A percentile compares a stretch with the other conserved stretches of the same genome.
Conservation (phyloP, 1,140 invertebrate genomes). For the Lycorma delicatula region DNA sequence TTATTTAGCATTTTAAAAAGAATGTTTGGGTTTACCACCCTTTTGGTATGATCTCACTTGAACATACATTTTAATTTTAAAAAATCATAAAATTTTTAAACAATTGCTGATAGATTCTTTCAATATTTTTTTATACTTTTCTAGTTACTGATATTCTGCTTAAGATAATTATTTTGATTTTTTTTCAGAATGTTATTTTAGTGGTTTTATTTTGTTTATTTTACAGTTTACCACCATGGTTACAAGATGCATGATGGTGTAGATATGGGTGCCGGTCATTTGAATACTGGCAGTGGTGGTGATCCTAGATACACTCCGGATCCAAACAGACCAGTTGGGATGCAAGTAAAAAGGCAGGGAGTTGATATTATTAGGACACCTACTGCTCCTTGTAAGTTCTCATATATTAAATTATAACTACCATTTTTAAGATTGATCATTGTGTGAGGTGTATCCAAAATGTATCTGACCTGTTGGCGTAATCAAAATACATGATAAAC, state of each 20-base stretch:
- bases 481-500: no score
- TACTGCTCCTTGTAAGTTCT: constrained; percentile 42
- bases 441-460: no score
- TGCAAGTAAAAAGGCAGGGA: constrained; percentile 46
- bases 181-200: constrained; percentile 5
- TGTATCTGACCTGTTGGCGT: no score
- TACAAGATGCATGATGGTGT: constrained; percentile 28
- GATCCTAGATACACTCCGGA: constrained; percentile 69
- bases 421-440: no score
- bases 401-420: no score
- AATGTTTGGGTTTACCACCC: not conserved
- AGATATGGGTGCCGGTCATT: constrained; percentile 15
- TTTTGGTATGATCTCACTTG: not conserved
- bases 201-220: not conserved
- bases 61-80: not conserved
- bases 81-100: not conserved
- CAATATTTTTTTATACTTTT: not conserved
- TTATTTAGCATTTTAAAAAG: no score
- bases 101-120: not conserved
- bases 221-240: constrained; percentile 29
- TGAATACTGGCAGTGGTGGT: constrained; percentile 20
- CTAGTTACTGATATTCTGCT: not conserved
- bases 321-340: constrained; percentile 52
- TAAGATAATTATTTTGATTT: not conserved
- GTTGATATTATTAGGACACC: constrained; percentile 60